These are phyloP conservation scores for Scaptomyza caliginosa DNA, from an alignment of 2,888 invertebrate genomes.

Conservation along the genomic window DNA sequence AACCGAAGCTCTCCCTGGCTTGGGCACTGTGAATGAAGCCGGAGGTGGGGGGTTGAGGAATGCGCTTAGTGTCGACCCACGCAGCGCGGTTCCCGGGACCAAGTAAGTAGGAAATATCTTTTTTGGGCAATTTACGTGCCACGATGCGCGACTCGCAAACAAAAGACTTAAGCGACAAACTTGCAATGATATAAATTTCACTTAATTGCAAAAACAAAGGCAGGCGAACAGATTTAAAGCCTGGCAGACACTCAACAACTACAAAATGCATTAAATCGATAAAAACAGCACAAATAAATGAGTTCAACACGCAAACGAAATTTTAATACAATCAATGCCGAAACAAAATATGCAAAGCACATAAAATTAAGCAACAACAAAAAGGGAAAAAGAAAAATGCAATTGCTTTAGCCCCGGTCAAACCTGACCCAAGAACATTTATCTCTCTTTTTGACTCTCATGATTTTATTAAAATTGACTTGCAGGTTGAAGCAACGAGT, in stretches of 20 bases:
- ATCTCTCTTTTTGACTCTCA: conserved; percentile 56
- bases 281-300: conserved; percentile 66
- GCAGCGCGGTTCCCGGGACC: conserved; percentile 32
- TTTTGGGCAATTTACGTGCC: conserved; percentile 72
- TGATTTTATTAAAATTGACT: conserved; percentile 56
- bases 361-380: conserved; percentile 63
- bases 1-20: conserved; percentile 40
- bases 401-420: conserved; percentile 13
- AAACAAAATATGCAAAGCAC: conserved; percentile 69
- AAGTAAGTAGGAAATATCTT: conserved; percentile 72
- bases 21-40: not conserved
- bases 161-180: conserved; percentile 77
- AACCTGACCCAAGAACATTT: conserved; percentile 55
- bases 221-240: conserved; percentile 43
- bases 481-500: conserved; percentile 28
- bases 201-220: conserved; percentile 70
- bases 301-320: conserved; percentile 73
- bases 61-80: conserved; percentile 58
- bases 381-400: conserved; percentile 1
- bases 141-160: conserved; percentile 63
- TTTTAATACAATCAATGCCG: conserved; percentile 60
- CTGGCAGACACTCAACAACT: conserved; percentile 39
- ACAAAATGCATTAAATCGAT: conserved; percentile 74
- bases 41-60: not conserved
- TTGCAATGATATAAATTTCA: conserved; percentile 77